Percentiles rank a stretch among this genome's conserved stretches.
Evolutionary conservation across 2,113 vertebrate species (phyloP).

Genomic region (Atractosteus spatula): DNA sequence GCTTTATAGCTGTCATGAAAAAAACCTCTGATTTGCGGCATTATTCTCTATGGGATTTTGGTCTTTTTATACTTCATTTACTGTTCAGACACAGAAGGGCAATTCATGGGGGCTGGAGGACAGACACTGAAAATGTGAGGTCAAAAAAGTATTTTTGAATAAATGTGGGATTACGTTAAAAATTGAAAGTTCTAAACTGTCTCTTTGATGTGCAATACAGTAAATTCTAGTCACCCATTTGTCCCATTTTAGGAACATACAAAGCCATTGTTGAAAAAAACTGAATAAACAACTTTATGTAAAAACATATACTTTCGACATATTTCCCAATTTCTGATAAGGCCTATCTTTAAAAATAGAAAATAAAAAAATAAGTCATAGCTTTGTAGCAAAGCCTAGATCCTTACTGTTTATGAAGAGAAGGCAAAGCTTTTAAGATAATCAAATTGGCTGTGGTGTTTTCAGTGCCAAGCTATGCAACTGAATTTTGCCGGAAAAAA

Average conservation of each 20-base stretch:
- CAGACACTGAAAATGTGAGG: not conserved
- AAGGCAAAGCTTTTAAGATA: not conserved
- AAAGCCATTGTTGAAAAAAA: constrained; percentile 1
- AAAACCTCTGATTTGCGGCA: not conserved
- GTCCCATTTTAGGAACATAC: not conserved
- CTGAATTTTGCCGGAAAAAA: not conserved
- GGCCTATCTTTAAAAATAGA: not conserved
- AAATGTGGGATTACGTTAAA: not conserved
- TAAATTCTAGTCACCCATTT: not conserved
- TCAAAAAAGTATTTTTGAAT: not conserved
- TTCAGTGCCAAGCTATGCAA: constrained; percentile 2
- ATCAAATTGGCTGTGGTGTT: not conserved
- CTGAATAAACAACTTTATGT: not conserved
- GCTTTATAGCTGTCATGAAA: not conserved
- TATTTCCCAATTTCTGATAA: not conserved
- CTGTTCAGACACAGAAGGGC: not conserved
- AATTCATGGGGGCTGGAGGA: not conserved
- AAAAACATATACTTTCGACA: not conserved
- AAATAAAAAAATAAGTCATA: not conserved
- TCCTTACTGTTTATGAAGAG: not conserved
- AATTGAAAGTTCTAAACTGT: not conserved
- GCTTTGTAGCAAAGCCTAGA: constrained; percentile 5
- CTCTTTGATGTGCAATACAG: not conserved
- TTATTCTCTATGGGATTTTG: constrained; percentile 1
- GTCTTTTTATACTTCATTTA: constrained; percentile 8